Conservation (phyloP, 2,113 vertebrate species). For the Macaca fascicularis region DNA sequence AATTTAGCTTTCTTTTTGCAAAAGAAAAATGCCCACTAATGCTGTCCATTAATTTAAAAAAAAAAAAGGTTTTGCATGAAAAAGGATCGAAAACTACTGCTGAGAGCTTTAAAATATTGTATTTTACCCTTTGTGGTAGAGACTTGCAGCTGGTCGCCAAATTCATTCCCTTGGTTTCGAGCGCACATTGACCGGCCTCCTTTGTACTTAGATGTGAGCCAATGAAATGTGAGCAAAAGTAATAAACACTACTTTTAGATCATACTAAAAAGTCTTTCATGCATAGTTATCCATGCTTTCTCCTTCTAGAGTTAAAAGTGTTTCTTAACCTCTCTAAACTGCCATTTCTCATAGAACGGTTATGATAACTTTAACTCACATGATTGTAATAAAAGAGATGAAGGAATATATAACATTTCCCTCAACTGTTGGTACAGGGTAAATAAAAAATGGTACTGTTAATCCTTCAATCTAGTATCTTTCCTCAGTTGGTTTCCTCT, state of each 20-base stretch:
- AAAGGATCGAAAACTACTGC: background rate
- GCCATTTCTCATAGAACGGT: background rate
- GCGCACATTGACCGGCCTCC: accelerated
- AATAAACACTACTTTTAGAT: background rate
- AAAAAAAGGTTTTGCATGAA: background rate
- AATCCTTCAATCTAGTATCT: background rate
- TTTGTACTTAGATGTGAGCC: background rate
- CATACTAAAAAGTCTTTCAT: background rate
- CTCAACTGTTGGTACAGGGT: background rate
- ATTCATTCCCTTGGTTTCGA: background rate
- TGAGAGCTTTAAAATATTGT: background rate
- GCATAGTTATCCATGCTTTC: background rate
- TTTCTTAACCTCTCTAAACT: background rate
- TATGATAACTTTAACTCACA: background rate
- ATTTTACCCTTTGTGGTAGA: background rate
- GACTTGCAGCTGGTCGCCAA: background rate
- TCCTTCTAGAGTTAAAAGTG: background rate
- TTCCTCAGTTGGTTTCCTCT: background rate
- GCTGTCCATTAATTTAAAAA: background rate
- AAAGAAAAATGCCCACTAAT: background rate
- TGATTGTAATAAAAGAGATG: background rate
- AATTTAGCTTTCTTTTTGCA: background rate
- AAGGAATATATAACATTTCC: background rate
- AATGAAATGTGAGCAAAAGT: background rate
- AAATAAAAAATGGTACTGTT: background rate